Evolutionary conservation across 2,797 vertebrate genomes (phyloP).

Genomic region (Falco naumanni): DNA sequence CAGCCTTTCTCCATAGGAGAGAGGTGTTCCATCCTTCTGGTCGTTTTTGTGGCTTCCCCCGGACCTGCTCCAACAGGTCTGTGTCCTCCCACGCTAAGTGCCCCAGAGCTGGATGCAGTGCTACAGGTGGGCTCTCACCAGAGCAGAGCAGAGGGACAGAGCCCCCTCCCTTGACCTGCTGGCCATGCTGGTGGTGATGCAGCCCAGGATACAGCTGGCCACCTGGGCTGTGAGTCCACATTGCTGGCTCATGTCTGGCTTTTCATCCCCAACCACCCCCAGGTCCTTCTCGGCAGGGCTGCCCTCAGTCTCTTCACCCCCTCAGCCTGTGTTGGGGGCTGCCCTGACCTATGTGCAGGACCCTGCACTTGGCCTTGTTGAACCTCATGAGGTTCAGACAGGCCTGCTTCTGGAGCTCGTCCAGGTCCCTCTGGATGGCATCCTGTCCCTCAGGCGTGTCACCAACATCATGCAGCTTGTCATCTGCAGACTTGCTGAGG

Average conservation of each 20-base stretch:
- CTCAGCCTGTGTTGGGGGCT: neutral
- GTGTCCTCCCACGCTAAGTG: neutral
- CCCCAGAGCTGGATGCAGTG: neutral
- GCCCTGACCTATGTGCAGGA: accelerated
- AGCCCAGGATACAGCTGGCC: neutral
- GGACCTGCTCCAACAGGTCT: accelerated
- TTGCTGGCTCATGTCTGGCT: neutral
- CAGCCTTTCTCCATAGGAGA: neutral
- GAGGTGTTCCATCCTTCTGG: neutral
- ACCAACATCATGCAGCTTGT: neutral
- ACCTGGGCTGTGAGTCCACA: accelerated
- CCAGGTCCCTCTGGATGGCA: neutral
- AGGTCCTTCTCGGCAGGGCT: accelerated
- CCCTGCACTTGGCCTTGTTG: neutral
- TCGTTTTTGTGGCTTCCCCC: neutral
- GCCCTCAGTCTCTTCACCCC: neutral
- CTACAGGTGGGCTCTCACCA: neutral
- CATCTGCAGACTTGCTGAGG: neutral
- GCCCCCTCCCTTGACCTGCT: neutral
- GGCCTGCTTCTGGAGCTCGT: neutral
- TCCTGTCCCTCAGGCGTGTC: neutral
- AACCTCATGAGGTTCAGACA: neutral
- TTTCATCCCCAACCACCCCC: neutral
- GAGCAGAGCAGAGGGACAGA: neutral
- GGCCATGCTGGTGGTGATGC: neutral